These are phyloP conservation scores for Argyresthia albistria DNA, from an alignment of 2,888 invertebrate species.

Conservation along the genomic window DNA sequence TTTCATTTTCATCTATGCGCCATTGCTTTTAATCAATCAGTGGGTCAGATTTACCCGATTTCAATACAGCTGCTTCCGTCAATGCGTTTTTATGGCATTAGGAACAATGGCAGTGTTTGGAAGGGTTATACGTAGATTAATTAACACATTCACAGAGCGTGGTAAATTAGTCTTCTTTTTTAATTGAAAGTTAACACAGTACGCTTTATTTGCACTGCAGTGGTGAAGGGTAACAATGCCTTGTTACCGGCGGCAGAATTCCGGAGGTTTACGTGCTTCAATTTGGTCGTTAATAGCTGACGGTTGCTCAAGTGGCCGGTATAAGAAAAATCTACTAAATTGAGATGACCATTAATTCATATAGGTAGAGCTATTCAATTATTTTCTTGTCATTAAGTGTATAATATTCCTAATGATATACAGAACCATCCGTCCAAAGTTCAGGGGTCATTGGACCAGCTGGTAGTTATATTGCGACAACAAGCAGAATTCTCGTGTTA, in stretches of 20 bases:
- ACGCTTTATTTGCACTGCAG: conserved; percentile 50
- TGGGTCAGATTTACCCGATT: conserved; percentile 5
- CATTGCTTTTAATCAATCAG: background rate
- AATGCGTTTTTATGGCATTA: conserved; percentile 41
- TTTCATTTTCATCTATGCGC: too few relatives aligned
- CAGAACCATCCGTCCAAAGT: too few relatives aligned
- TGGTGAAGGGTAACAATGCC: background rate
- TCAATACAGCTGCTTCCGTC: conserved; percentile 23
- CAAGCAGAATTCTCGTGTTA: too few relatives aligned
- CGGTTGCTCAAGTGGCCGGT: background rate
- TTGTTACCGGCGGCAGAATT: background rate
- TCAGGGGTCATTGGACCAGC: too few relatives aligned
- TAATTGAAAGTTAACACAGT: conserved; percentile 60
- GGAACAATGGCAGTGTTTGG: conserved; percentile 61
- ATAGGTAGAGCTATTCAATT: too few relatives aligned
- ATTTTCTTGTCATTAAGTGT: too few relatives aligned
- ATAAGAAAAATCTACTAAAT: too few relatives aligned
- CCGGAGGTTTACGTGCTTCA: background rate
- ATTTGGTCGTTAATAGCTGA: background rate
- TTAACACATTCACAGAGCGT: conserved; percentile 62
- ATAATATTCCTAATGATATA: too few relatives aligned
- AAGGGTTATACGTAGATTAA: conserved; percentile 63
- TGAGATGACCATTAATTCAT: too few relatives aligned
- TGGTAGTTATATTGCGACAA: too few relatives aligned
- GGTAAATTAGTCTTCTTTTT: conserved; percentile 57